Percentiles rank a stretch among this genome's conserved stretches.
Conservation (phyloP, 2,113 vertebrate genomes). For the Macrotis lagotis region DNA sequence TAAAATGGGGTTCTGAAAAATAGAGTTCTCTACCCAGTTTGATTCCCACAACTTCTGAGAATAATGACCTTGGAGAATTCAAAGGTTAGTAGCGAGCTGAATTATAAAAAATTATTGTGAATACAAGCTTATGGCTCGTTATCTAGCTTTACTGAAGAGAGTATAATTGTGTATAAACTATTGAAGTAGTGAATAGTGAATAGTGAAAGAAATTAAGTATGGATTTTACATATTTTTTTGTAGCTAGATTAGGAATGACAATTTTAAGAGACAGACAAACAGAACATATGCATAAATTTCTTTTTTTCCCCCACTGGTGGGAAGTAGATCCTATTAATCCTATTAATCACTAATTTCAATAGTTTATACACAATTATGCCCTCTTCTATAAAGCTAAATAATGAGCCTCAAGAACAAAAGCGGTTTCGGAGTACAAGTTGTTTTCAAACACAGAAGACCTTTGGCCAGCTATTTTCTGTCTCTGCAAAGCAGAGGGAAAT, state of each 20-base stretch:
- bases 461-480: neutral
- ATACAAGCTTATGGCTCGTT: neutral
- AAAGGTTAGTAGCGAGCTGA: neutral
- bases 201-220: neutral
- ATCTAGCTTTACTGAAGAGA: neutral
- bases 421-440: neutral
- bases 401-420: neutral
- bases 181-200: no score
- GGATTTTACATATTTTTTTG: neutral
- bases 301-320: neutral
- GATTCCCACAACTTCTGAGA: neutral
- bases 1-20: neutral
- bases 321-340: neutral
- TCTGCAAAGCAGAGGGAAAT: neutral
- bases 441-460: neutral
- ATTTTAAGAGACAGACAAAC: neutral
- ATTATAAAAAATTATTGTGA: neutral
- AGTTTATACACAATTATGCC: neutral
- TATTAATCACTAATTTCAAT: neutral
- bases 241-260: neutral
- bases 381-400: neutral
- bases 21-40: neutral
- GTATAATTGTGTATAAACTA: no score
- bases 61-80: neutral
- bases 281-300: neutral